Percentiles rank a stretch among this genome's conserved stretches.
phyloP scores from a whole-genome alignment of 2,888 invertebrate species.

The Onchidella celtica region DNA sequence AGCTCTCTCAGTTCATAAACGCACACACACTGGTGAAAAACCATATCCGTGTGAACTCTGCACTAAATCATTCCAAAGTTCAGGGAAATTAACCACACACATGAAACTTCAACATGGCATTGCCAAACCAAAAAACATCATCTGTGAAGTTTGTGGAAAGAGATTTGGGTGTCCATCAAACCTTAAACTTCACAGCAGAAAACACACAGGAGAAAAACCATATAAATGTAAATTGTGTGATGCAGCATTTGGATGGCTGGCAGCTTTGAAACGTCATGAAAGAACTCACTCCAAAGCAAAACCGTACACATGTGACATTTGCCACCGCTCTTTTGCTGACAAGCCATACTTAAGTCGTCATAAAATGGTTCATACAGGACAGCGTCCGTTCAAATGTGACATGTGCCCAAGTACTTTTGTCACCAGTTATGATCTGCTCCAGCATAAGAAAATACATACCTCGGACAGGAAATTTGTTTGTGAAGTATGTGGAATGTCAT shows the following conservation, averaged over 20 bases:
- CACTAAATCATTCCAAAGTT: background rate
- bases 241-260: background rate
- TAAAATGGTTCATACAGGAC: background rate
- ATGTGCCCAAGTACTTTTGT: background rate
- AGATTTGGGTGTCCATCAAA: background rate
- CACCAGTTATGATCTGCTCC: background rate
- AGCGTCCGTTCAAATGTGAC: constrained; percentile 9
- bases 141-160: constrained; percentile 15
- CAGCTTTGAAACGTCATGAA: background rate
- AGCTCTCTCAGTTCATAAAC: background rate
- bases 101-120: background rate
- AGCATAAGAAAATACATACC: background rate
- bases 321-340: background rate
- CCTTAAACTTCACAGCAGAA: background rate
- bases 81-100: background rate
- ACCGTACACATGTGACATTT: constrained; percentile 13
- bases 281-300: background rate
- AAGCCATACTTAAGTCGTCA: background rate
- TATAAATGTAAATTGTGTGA: background rate
- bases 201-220: background rate
- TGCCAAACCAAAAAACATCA: background rate
- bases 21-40: background rate
- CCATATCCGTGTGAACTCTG: background rate
- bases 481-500: background rate
- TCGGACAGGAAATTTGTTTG: background rate